Conservation (phyloP, 2,888 invertebrate species). For the Ennomos fuscantarius region DNA sequence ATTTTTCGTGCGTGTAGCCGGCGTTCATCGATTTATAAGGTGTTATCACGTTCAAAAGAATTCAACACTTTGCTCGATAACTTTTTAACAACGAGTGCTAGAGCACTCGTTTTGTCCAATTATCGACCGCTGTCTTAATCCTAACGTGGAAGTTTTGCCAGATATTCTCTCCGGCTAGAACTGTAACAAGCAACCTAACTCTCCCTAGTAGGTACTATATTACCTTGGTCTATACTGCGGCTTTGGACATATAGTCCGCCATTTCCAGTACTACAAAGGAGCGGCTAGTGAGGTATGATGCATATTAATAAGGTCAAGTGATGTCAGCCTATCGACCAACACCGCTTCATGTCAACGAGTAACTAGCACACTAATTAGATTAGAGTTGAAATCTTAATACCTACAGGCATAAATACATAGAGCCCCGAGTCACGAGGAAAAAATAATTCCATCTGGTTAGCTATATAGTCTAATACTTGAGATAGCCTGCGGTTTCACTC, state of each 20-base stretch:
- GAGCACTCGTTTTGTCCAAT: no score
- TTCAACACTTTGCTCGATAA: no score
- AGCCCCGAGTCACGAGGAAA: neutral
- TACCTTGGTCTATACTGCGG: conserved; percentile 14
- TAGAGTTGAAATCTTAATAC: conserved; percentile 21
- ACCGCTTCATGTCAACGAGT: conserved; percentile 19
- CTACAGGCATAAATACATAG: neutral
- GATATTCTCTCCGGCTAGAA: conserved; percentile 2
- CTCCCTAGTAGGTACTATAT: conserved; percentile 13
- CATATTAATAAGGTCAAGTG: conserved; percentile 47
- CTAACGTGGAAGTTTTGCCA: neutral
- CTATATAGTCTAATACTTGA: no score
- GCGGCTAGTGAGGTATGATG: conserved; percentile 35
- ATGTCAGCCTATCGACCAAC: conserved; percentile 43
- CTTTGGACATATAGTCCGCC: conserved; percentile 14
- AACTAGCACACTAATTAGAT: conserved; percentile 29
- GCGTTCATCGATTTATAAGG: no score
- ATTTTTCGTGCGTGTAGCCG: no score
- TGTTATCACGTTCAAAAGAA: no score
- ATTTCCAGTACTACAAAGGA: conserved; percentile 14
- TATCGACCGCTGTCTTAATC: no score
- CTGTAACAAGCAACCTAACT: neutral
- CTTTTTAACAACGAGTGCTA: no score
- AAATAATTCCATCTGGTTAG: neutral
- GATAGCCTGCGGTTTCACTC: no score